Evolutionary conservation across 2,113 vertebrate genomes (phyloP).

Genomic region (Passer montanus): DNA sequence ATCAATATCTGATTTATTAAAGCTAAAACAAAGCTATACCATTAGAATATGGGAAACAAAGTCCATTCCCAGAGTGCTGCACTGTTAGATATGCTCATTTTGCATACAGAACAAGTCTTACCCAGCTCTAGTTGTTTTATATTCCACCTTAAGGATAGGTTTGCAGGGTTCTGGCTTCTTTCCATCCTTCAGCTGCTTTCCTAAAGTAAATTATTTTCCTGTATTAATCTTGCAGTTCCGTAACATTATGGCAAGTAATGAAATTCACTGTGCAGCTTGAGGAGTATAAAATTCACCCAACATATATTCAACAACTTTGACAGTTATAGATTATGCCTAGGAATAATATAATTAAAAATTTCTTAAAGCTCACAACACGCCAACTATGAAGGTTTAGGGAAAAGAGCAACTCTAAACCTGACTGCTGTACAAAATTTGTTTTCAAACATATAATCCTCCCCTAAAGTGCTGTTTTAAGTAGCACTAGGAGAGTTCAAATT

Average conservation of each 20-base stretch:
- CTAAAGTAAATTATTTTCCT: constrained; percentile 82
- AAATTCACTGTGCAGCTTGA: background rate
- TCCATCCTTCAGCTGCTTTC: constrained; percentile 98
- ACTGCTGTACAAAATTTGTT: background rate
- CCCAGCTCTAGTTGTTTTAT: constrained; percentile 96
- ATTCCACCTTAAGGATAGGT: constrained; percentile 99
- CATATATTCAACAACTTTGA: background rate
- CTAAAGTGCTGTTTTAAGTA: background rate
- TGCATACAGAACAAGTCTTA: constrained; percentile 65
- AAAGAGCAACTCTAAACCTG: background rate
- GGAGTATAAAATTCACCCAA: background rate
- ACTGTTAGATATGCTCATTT: background rate
- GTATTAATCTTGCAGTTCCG: constrained; percentile 52
- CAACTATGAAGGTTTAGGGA: background rate
- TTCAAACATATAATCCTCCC: background rate
- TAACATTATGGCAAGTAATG: background rate
- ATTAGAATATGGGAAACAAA: background rate
- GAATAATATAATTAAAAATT: background rate
- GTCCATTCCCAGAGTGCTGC: background rate
- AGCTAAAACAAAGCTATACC: background rate
- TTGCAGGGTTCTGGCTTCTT: constrained; percentile 99
- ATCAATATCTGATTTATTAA: background rate
- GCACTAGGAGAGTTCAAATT: background rate
- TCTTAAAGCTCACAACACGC: background rate
- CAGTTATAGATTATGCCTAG: background rate